Evolutionary conservation across 2,888 invertebrate genomes (phyloP).

Genomic region (Zonitis immaculata): DNA sequence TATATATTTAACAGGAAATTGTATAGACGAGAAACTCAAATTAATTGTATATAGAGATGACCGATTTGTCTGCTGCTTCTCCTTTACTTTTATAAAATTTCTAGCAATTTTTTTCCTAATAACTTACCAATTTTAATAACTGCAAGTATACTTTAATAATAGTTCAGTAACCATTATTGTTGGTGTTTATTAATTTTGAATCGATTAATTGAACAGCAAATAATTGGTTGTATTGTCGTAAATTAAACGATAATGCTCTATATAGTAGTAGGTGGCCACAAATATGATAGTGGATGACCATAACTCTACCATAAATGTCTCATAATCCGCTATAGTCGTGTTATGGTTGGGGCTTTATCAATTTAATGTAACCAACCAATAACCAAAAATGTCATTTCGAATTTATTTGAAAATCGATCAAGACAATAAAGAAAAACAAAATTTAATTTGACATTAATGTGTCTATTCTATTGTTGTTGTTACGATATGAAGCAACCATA

Average conservation of each 20-base stretch:
- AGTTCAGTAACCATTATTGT: too few species aligned
- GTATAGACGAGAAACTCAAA: not conserved
- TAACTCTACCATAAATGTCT: constrained; percentile 40
- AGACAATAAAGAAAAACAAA: not conserved
- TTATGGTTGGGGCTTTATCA: constrained; percentile 15
- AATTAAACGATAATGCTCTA: constrained; percentile 31
- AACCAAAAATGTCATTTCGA: not conserved
- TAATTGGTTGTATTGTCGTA: constrained; percentile 12
- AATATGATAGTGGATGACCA: constrained; percentile 39
- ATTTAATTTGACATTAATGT: not conserved
- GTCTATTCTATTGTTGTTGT: not conserved
- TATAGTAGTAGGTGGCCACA: constrained; percentile 12
- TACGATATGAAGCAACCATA: too few species aligned
- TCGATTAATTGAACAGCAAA: constrained; percentile 23
- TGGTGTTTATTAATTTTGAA: constrained; percentile 29
- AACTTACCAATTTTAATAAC: not conserved
- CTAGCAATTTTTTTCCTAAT: not conserved
- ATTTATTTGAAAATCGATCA: constrained; percentile 21
- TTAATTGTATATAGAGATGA: not conserved
- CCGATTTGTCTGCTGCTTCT: too few species aligned
- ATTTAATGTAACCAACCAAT: too few species aligned
- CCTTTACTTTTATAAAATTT: not conserved
- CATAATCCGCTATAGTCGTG: constrained; percentile 23
- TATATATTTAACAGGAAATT: constrained; percentile 1
- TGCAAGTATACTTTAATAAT: not conserved